Percentiles rank a stretch among this genome's conserved stretches.
Evolutionary conservation across 2,888 invertebrate genomes (phyloP).

Genomic region (Dermolepida albohirtum): DNA sequence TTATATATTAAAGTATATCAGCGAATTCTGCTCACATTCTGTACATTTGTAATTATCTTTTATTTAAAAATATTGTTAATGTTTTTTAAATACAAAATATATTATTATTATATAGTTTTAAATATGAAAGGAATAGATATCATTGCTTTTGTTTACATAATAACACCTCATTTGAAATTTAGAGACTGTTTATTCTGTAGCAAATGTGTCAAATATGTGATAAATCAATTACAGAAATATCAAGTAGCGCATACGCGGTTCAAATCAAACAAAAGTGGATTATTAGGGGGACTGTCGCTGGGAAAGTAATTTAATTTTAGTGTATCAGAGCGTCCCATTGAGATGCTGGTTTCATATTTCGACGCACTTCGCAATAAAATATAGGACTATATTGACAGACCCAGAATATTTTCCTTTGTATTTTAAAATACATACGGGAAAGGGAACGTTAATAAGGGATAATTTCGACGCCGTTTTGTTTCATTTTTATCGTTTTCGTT

Average conservation of each 20-base stretch:
- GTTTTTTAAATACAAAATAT: too few species aligned
- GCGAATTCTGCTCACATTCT: too few species aligned
- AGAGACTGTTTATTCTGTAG: neutral
- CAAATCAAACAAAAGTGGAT: slow-evolving; percentile 15
- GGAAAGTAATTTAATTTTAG: slow-evolving; percentile 18
- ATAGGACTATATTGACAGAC: neutral
- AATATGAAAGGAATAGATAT: too few species aligned
- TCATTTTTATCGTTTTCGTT: too few species aligned
- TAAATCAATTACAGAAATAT: slow-evolving; percentile 14
- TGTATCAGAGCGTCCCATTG: slow-evolving; percentile 1
- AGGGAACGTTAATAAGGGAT: neutral
- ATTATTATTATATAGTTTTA: too few species aligned
- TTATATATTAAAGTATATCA: too few species aligned
- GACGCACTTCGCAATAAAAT: neutral
- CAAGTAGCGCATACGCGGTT: slow-evolving; percentile 3
- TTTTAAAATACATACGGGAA: neutral
- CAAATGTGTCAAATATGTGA: slow-evolving; percentile 7
- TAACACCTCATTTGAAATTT: too few species aligned
- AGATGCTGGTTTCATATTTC: neutral
- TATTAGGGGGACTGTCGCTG: slow-evolving; percentile 4
- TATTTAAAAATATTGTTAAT: too few species aligned
- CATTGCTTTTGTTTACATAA: too few species aligned
- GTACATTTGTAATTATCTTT: too few species aligned
- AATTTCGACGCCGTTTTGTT: neutral
- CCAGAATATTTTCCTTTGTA: slow-evolving; percentile 5